phyloP scores from a whole-genome alignment of 92 coral and sea anemone genomes.

The Heteractis magnifica region DNA sequence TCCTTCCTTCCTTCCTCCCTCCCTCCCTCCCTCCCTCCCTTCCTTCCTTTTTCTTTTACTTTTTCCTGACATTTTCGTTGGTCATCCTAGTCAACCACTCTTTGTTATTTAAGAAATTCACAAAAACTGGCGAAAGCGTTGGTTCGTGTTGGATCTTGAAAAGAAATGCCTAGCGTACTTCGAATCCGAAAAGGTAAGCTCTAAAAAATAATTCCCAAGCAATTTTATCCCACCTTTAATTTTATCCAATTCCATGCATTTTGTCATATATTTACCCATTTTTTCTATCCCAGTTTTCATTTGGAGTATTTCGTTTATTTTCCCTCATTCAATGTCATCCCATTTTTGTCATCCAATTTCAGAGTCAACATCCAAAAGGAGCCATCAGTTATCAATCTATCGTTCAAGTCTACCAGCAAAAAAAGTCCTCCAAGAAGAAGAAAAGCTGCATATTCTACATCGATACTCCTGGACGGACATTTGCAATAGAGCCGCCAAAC shows the following conservation, averaged over 20 bases:
- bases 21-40: background rate
- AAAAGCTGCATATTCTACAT: slow-evolving; percentile 73
- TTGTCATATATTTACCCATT: no score
- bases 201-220: background rate
- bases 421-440: slow-evolving; percentile 50
- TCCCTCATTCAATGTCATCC: background rate
- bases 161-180: slow-evolving; percentile 92
- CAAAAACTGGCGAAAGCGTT: slow-evolving; percentile 90
- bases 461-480: slow-evolving; percentile 85
- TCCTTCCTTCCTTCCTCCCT: no score
- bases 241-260: background rate
- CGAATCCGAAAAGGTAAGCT: slow-evolving; percentile 87
- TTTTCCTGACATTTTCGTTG: background rate
- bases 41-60: no score
- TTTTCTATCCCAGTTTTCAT: background rate
- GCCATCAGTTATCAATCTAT: slow-evolving; percentile 90
- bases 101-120: slow-evolving; percentile 66
- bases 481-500: slow-evolving; percentile 75
- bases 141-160: slow-evolving; percentile 92
- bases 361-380: slow-evolving; percentile 94
- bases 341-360: background rate
- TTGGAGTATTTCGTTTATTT: background rate
- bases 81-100: no score
- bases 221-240: background rate
- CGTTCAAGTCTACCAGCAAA: slow-evolving; percentile 71